Base-by-base conservation (phyloP, 2,888 invertebrate genomes). In the Aspidapion aeneum region DNA sequence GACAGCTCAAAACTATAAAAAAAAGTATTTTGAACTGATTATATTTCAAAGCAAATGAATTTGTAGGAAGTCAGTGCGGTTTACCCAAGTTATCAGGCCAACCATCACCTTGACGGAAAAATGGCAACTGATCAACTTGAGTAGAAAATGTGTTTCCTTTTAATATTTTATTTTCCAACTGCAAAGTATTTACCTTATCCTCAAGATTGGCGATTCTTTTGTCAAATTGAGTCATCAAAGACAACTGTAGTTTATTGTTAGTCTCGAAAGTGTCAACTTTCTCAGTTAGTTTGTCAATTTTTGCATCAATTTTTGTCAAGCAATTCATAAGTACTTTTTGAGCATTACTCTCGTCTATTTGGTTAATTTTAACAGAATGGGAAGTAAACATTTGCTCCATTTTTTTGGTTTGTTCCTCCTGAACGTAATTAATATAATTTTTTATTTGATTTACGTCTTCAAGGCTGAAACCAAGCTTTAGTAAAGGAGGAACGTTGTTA, bases 221-320 rank as follows among this genome's bases (percentile, higher is more conserved):
- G 51, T 5, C 35, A 35, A 35, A 35, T 35, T 35, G 35, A 7
- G 35, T 35, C 12, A 35, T 35, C 12, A 35, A 35, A 3, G 3
- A 3, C 12, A 7, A 7, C n/a, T 21, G 51, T 2, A 51, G 19
- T 18, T 16, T 57, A 16, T 50, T 49, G 18, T 22, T 17, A 16
- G 19, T 51, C 0, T 22, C n/a, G 5, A 35, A n/a, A 21, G 57
- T 18, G 17, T 55, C 21, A 61, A 64, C 56, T 49, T 52, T 65
- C 18, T 65, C 49, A 56, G 57, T 12, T 20, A 65, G 17, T 16
- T 57, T 62, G 20, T 65, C 62, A 52, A 64, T 51, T 57, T 64
- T 64, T 17, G 51, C 58, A 18, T 64, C 62, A 48, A 64, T 58
- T 59, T 58, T 61, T 1, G 55, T 58, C 49, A 62, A 21, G 18